phyloP scores from a whole-genome alignment of 2,797 vertebrate species.

The Atherinosoma microstoma region DNA sequence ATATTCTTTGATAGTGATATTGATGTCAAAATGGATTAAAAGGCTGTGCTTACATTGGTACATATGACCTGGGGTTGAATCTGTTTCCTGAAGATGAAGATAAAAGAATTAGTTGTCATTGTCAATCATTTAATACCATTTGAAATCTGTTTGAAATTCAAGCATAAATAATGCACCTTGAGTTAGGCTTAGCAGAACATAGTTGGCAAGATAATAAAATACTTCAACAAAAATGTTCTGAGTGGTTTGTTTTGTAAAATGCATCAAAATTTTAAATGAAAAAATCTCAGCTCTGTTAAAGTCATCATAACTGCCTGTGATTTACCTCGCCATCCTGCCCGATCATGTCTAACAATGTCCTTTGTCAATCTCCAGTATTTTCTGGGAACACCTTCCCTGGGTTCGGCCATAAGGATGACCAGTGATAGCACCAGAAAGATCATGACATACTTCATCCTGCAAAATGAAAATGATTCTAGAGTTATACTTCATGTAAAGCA shows the following conservation, averaged over 20 bases:
- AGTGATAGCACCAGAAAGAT: slow-evolving; percentile 22
- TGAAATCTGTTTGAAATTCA: neutral
- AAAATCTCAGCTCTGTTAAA: no score
- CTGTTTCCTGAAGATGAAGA: neutral
- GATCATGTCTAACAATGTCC: neutral
- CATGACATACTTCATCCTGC: slow-evolving; percentile 31
- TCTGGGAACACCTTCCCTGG: slow-evolving; percentile 11
- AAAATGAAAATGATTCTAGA: neutral
- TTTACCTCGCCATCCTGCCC: slow-evolving; percentile 5
- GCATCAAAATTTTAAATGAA: no score
- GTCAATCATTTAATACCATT: neutral
- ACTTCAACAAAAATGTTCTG: no score
- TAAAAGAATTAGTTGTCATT: neutral
- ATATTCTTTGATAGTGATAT: neutral
- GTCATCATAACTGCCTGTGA: neutral
- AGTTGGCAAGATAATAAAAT: no score
- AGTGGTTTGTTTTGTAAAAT: no score
- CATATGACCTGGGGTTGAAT: neutral
- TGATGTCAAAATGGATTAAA: no score
- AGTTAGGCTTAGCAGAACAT: neutral
- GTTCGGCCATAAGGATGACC: slow-evolving; percentile 31
- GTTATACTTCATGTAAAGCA: no score
- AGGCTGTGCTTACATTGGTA: neutral
- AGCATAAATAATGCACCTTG: neutral
- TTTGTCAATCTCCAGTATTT: rapidly evolving